A percentile compares a stretch with the other conserved stretches of the same genome.
Conservation (phyloP, 2,888 invertebrate species). For the Acanthococcus lagerstroemiae region DNA sequence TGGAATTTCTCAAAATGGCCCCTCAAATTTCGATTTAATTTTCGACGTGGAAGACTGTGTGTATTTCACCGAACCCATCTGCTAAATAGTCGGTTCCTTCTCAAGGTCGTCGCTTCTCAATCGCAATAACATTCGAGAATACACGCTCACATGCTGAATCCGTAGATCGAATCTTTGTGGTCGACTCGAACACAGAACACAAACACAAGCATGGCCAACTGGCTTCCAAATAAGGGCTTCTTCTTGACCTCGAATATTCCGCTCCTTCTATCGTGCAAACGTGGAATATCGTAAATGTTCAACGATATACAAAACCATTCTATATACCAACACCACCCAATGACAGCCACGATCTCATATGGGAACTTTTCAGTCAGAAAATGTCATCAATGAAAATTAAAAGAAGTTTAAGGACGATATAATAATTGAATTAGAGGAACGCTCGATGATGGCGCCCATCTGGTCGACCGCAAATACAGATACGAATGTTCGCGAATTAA, state of each 20-base stretch:
- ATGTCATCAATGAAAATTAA: no score
- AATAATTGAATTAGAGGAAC: no score
- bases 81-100: constrained; percentile 9
- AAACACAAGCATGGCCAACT: constrained; percentile 13
- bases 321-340: constrained; percentile 2
- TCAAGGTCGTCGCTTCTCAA: constrained; percentile 22
- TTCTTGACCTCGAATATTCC: constrained; percentile 20
- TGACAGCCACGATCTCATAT: background rate
- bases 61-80: no score
- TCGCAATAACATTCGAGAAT: constrained; percentile 2
- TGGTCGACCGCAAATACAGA: no score
- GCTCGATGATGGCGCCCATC: no score
- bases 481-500: no score
- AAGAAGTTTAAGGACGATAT: no score
- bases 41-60: no score
- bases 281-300: constrained; percentile 16
- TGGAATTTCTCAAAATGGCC: no score
- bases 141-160: background rate
- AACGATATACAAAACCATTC: background rate
- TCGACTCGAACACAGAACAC: constrained; percentile 1
- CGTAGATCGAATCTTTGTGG: no score
- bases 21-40: no score
- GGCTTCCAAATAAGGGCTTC: constrained; percentile 19
- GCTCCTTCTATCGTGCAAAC: constrained; percentile 19
- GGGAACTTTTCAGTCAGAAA: no score